Base-by-base conservation (phyloP, 2,888 invertebrate species). In the Zelleria hepariella region DNA sequence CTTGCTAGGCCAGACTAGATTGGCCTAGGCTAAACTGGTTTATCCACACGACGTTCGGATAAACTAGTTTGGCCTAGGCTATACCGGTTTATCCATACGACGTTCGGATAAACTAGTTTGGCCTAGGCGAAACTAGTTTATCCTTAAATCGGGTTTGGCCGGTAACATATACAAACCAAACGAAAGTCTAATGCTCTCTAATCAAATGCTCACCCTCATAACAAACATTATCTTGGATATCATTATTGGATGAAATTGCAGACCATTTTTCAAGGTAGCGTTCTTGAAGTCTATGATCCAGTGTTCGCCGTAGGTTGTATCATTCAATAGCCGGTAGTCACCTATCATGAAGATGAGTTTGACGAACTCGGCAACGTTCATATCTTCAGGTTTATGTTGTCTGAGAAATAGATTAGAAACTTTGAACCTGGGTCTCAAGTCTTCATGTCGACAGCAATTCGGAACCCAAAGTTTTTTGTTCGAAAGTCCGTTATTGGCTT, bases 291-390 rank as follows among this genome's bases (percentile, higher is more conserved):
- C 59, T 0, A 62, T 27, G 15, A 62, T 57, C 10, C 48, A 54
- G 7, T 62, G 60, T 8, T 62, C 62, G 8, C 59, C 61, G 6
- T 54, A 26, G 7, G 27, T 55, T 2, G 53, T 18, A 54, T 62
- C 62, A 25, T 62, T 62, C 48, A 56, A 59, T 6, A 62, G 20
- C 2, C 59, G 58, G 18, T 62, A 62, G 21, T 62, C 62, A 15
- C n/a, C 57, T 0, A 62, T 61, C 61, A 74, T 58, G 20, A 68
- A 69, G 0, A 65, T 64, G 4, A 70, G 21, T 58, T 68, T 72
- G 2, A 67, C 59, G 10, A 66, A 62, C 8, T 68, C 67, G 1
- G 55, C 53, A 15, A 21, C 8, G n/a, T 24, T 48, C 18, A 42
- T 2, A 42, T 2, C 15, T 3, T 15, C 10, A 5, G 32, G 10